A percentile compares a stretch with the other conserved stretches of the same genome.
Evolutionary conservation across 2,888 invertebrate genomes (phyloP).

Genomic region (Pachliopta kotzebuea): DNA sequence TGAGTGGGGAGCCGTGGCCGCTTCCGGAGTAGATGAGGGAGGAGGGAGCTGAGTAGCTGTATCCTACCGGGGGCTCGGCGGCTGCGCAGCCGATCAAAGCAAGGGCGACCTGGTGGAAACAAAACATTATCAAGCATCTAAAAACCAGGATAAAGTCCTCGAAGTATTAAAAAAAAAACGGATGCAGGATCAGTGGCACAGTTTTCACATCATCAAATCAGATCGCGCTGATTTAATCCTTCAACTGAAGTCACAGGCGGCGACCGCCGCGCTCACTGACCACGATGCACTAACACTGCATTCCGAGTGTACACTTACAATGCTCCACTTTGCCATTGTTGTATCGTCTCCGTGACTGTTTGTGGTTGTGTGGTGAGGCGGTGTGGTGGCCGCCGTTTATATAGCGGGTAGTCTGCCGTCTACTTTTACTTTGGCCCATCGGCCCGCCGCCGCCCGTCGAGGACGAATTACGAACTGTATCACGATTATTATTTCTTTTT

Average conservation of each 20-base stretch:
- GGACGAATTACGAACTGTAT: constrained; percentile 67
- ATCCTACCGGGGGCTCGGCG: constrained; percentile 88
- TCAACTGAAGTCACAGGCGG: neutral
- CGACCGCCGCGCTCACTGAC: constrained; percentile 16
- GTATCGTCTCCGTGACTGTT: constrained; percentile 50
- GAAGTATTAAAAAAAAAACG: too few species aligned
- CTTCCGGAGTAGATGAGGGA: constrained; percentile 78
- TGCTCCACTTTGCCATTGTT: constrained; percentile 70
- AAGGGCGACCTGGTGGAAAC: constrained; percentile 79
- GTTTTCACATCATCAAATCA: neutral
- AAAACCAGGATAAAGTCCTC: too few species aligned
- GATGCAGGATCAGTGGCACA: too few species aligned
- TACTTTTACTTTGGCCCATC: constrained; percentile 73
- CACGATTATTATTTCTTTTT: constrained; percentile 32
- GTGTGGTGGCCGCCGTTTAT: constrained; percentile 53
- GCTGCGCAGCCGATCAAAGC: constrained; percentile 87
- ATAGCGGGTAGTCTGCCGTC: constrained; percentile 64
- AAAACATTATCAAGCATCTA: too few species aligned
- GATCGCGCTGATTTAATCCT: neutral
- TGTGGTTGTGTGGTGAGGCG: constrained; percentile 61
- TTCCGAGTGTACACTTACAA: constrained; percentile 68
- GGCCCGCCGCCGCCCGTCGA: constrained; percentile 46
- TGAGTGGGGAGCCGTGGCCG: constrained; percentile 55
- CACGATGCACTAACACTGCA: constrained; percentile 56
- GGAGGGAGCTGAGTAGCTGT: constrained; percentile 83